Evolutionary conservation across 2,888 invertebrate species (phyloP).

Genomic region (Acanthoscelides obtectus): DNA sequence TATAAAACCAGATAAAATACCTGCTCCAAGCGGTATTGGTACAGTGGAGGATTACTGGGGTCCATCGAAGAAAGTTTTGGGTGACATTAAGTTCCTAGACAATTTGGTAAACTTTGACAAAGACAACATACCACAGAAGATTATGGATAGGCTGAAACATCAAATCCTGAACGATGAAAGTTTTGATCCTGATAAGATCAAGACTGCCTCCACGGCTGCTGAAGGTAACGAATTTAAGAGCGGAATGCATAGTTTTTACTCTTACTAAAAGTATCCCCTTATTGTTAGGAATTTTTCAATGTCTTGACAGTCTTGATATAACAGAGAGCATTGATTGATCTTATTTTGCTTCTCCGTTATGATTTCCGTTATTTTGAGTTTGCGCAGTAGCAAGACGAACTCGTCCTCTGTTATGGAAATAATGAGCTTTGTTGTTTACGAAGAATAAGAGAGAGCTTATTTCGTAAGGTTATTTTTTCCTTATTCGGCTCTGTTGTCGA

Average conservation of each 20-base stretch:
- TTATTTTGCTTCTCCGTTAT: neutral
- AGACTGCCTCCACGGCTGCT: slow-evolving; percentile 80
- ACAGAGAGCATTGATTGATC: neutral
- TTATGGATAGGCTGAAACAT: slow-evolving; percentile 79
- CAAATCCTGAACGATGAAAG: slow-evolving; percentile 78
- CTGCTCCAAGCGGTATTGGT: slow-evolving; percentile 77
- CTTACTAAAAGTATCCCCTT: too few relatives aligned
- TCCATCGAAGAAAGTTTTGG: slow-evolving; percentile 79
- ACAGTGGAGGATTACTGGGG: slow-evolving; percentile 92
- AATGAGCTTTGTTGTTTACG: too few relatives aligned
- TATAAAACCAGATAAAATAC: slow-evolving; percentile 82
- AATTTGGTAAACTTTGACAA: slow-evolving; percentile 84
- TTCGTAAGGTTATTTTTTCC: too few relatives aligned
- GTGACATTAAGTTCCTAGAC: slow-evolving; percentile 90
- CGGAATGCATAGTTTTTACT: neutral
- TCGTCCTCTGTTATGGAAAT: too few relatives aligned
- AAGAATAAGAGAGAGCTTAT: too few relatives aligned
- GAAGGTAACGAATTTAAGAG: too few relatives aligned
- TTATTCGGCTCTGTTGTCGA: too few relatives aligned
- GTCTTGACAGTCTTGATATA: too few relatives aligned
- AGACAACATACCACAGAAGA: slow-evolving; percentile 80
- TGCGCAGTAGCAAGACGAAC: too few relatives aligned
- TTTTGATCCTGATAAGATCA: slow-evolving; percentile 89
- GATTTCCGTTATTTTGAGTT: too few relatives aligned
- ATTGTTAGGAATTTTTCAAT: too few relatives aligned